A percentile compares a stretch with the other conserved stretches of the same genome.
These are phyloP conservation scores for Meta bourneti DNA, from an alignment of 2,888 invertebrate species.

Conservation along the genomic window DNA sequence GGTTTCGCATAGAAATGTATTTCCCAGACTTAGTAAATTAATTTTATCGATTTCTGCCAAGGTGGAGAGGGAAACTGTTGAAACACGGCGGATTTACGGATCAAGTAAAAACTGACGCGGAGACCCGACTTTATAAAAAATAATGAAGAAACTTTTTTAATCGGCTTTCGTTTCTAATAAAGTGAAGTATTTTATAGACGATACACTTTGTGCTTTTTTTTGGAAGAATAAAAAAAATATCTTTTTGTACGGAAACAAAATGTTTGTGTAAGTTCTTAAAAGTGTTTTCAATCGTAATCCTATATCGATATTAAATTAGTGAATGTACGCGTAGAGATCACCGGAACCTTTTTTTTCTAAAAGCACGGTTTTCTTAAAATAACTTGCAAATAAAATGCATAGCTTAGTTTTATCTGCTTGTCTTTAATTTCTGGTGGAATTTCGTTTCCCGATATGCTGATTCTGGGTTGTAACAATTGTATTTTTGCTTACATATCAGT, in stretches of 20 bases:
- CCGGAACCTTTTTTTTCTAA: neutral
- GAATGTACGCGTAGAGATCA: neutral
- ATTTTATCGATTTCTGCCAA: conserved; percentile 32
- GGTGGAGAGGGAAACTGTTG: neutral
- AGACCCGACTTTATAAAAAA: neutral
- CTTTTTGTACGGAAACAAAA: neutral
- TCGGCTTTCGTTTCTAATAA: conserved; percentile 45
- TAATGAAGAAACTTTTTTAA: conserved; percentile 35
- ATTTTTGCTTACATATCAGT: no score
- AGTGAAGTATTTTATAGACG: neutral
- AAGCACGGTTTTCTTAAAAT: neutral
- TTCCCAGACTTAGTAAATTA: conserved; percentile 44
- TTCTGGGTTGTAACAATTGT: no score
- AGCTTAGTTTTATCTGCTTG: no score
- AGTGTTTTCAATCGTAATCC: conserved; percentile 4
- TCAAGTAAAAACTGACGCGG: conserved; percentile 1
- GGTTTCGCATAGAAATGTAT: conserved; percentile 23
- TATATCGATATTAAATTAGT: conserved; percentile 22
- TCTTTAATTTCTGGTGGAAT: no score
- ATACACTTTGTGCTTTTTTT: conserved; percentile 1
- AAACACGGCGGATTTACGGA: neutral
- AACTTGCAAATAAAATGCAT: no score
- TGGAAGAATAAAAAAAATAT: neutral
- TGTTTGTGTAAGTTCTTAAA: neutral
- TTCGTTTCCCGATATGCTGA: no score